These are phyloP conservation scores for Corvus hawaiiensis DNA, from an alignment of 2,113 vertebrate species.

Conservation along the genomic window DNA sequence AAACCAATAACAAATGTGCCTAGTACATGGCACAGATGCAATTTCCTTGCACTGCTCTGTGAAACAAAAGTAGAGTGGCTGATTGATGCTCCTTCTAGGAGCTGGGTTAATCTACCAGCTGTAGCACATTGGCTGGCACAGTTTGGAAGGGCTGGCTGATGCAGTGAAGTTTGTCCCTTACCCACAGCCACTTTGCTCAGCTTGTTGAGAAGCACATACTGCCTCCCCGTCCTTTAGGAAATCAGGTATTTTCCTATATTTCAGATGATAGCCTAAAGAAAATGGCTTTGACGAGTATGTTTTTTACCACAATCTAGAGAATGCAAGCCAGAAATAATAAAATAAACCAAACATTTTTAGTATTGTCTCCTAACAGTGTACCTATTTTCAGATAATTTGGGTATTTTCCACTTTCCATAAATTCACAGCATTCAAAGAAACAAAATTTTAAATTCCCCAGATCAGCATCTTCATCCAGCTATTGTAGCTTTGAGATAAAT, in stretches of 20 bases:
- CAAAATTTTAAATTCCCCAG: background rate
- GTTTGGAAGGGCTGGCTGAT: background rate
- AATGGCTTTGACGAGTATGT: background rate
- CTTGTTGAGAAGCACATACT: background rate
- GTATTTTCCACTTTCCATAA: background rate
- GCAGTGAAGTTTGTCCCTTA: background rate
- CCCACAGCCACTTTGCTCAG: background rate
- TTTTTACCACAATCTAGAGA: background rate
- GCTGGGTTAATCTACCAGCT: background rate
- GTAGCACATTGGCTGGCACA: too few relatives aligned
- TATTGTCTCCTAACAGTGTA: background rate
- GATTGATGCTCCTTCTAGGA: background rate
- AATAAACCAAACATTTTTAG: background rate
- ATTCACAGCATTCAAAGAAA: background rate
- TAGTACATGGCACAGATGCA: background rate
- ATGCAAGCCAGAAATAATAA: background rate
- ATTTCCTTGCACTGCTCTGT: background rate
- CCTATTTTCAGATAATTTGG: background rate
- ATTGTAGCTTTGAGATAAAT: background rate
- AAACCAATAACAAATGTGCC: background rate
- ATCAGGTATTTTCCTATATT: background rate
- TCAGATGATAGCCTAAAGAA: background rate
- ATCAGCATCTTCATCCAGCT: background rate
- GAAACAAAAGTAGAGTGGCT: background rate
- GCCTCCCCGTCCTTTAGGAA: background rate